Base-by-base conservation (phyloP, 2,113 vertebrate species). In the Laticauda laticaudata region DNA sequence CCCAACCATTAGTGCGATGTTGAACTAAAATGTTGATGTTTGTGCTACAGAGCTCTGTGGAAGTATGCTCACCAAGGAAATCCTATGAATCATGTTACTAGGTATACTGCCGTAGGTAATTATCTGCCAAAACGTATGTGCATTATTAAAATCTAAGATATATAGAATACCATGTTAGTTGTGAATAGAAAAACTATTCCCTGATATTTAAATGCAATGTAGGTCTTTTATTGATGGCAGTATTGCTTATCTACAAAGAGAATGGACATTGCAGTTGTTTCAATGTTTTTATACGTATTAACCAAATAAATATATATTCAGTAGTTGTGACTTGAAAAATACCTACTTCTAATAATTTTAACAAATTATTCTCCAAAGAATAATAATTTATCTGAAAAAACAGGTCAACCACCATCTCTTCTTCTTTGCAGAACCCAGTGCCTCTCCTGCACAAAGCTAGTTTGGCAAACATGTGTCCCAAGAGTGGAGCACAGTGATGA, bases 91-190 rank as follows among this genome's bases (percentile, higher is more conserved):
- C 55, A 51, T 69, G 64, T 26, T 53, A 59, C 81, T 55, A 75
- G 61, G 39, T 61, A 59, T 56, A 39, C 21, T 64, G 86, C 20
- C 23, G 39, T 69, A 91, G 9, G 21, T 51, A 89, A 75, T 45
- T 89, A 59, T 81, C 8, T 1, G 18, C 88, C 53, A 55, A 61
- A 59, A 59, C 34, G 0, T 56, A 23, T 39, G 0, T 18, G 59
- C 56, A 61, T 57, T 39, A 86, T 39, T 75, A 94, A 86, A 51
- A 88, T 20, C 54, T 43, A 24, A 56, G 6, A 81, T 75, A 94
- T 57, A 86, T 88, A n/a, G 87, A 95, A 90, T 11, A 43, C 54
- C 88, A 86, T 21, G 39, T 94, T 87, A 45, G 26, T 64, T 54
- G 24, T 39, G 87, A 75, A 48, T 51, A 88, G 88, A 61, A 1